A percentile compares a stretch with the other conserved stretches of the same genome.
phyloP scores from a whole-genome alignment of 1,140 invertebrate genomes.

The Achroia grisella region DNA sequence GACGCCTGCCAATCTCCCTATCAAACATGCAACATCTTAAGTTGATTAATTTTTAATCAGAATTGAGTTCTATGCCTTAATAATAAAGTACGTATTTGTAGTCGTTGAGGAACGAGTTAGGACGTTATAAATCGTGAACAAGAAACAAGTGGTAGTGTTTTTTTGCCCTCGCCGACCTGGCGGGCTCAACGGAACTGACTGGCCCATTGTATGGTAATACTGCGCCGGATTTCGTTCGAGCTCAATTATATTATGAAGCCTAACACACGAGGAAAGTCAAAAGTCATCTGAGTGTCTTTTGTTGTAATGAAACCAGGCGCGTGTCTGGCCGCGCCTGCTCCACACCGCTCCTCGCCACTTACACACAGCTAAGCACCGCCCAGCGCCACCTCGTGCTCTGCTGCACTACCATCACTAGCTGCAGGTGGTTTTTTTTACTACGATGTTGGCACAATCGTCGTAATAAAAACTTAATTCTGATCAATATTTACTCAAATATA shows the following conservation, averaged over 20 bases:
- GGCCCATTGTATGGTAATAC: constrained; percentile 69
- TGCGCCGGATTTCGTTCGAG: constrained; percentile 66
- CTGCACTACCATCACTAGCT: no score
- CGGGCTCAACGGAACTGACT: constrained; percentile 66
- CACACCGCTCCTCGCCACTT: background rate
- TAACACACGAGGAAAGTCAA: constrained; percentile 64
- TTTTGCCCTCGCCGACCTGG: constrained; percentile 65
- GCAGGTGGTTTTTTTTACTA: background rate
- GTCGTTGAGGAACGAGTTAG: constrained; percentile 8
- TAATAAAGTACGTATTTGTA: constrained; percentile 17
- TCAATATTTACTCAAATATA: no score
- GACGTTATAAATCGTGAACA: constrained; percentile 4
- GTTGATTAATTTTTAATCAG: background rate
- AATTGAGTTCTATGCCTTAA: constrained; percentile 9
- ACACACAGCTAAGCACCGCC: background rate
- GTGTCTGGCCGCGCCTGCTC: constrained; percentile 14
- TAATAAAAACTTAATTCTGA: no score
- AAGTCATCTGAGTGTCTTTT: constrained; percentile 61
- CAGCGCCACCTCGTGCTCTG: background rate
- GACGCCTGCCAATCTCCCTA: constrained; percentile 59
- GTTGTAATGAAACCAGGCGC: constrained; percentile 29
- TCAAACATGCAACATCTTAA: constrained; percentile 15
- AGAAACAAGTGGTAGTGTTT: constrained; percentile 58
- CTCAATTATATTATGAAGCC: constrained; percentile 72
- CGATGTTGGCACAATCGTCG: no score